Evolutionary conservation across 2,888 invertebrate species (phyloP), one percentile per base, ranked within the genome.

Genomic region (Andrena camellia): DNA sequence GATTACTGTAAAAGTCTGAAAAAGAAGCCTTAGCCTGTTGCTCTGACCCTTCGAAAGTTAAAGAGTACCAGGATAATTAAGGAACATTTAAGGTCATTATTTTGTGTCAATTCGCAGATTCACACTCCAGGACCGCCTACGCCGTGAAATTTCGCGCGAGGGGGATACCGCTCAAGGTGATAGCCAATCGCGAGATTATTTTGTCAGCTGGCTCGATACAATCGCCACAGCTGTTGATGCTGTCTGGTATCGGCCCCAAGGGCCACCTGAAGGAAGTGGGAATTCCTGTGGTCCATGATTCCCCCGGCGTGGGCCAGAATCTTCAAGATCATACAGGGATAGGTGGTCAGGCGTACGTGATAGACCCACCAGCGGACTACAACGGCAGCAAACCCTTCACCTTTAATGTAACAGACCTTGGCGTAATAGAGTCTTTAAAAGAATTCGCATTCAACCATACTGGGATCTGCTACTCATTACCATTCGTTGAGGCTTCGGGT

Each of bases 201-300:
- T 93, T 99, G 57, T 97, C 98, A 23, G 98, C 98, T 0, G 99
- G 98, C 1, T 94, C 98, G 0, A 95, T 98, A 84, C 97, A 97
- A 91, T 96, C 97, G 2, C 98, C 98, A 0, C 98, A 98, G 92
- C 90, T 98, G 20, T 94, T 99, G 50, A 97, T 98, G 97, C 92
- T 98, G 60, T 97, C 98, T 1, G 98, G 98, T 0, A 95, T 98
- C 13, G 97, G 97, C 4, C 96, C 97, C 0, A 94, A 94, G 5
- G 94, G 95, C 8, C 96, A 97, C 90, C 94, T 97, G 4, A 93
- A 94, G 73, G 95, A 96, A 63, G 90, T 96, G 31, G 96, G 95
- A 0, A 96, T 97, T 63, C 94, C 95, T 29, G 95, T 96, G 0
- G 92, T 97, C 26, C 94, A 94, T 0, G 93, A 97, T 92, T 94